These are phyloP conservation scores for Semaprochilodus insignis DNA, from an alignment of 2,797 vertebrate genomes.

Conservation along the genomic window DNA sequence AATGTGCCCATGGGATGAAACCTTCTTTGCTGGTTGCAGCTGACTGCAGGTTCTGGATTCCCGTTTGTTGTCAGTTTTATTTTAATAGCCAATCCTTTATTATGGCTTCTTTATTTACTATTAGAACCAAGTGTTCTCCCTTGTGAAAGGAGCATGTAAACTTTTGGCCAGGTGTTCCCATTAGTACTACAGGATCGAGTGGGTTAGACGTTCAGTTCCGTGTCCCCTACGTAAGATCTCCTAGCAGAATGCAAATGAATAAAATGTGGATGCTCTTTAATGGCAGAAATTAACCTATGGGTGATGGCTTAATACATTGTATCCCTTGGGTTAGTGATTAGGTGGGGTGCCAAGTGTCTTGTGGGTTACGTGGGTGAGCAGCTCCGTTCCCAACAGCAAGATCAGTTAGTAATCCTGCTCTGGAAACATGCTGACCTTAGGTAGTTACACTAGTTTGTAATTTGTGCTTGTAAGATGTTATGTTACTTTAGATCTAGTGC, in stretches of 20 bases:
- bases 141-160: neutral
- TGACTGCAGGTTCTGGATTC: neutral
- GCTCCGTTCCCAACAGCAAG: neutral
- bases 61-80: neutral
- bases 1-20: no score
- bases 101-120: neutral
- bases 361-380: neutral
- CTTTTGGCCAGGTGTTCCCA: neutral
- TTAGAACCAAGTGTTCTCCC: neutral
- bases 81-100: neutral
- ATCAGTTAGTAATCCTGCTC: neutral
- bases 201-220: neutral
- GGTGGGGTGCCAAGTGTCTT: neutral
- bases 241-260: neutral
- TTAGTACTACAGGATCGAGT: neutral
- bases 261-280: neutral
- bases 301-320: slow-evolving; percentile 1
- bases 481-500: neutral
- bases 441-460: neutral
- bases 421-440: neutral
- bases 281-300: neutral
- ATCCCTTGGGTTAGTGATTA: neutral
- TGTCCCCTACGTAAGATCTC: neutral
- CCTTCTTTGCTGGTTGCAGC: neutral
- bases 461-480: neutral